These are phyloP conservation scores for Malurus leucopterus DNA, from an alignment of 2,797 vertebrate species.

Conservation along the genomic window DNA sequence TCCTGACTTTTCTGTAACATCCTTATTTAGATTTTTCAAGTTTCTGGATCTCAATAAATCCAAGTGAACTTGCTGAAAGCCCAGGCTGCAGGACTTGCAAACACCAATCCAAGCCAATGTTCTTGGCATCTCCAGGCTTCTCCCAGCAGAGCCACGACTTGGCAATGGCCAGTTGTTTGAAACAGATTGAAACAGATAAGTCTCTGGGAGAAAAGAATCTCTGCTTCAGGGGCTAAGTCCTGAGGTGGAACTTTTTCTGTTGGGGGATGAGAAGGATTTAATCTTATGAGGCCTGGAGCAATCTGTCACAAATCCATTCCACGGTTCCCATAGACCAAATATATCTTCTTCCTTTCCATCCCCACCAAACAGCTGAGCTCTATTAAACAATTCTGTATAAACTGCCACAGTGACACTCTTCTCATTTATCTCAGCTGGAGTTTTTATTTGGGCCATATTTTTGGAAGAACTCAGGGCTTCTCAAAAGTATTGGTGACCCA, in stretches of 20 bases:
- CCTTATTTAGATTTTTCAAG: background rate
- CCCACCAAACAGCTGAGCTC: background rate
- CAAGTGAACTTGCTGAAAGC: background rate
- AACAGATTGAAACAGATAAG: background rate
- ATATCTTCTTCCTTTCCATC: background rate
- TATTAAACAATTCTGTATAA: background rate
- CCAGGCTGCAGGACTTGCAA: background rate
- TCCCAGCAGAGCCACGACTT: background rate
- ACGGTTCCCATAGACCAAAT: background rate
- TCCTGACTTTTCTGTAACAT: background rate
- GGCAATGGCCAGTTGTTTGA: background rate
- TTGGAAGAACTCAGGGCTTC: background rate
- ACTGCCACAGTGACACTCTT: background rate
- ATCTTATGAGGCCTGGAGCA: background rate
- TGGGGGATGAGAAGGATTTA: background rate
- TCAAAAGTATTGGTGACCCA: background rate
- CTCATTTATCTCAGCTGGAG: background rate
- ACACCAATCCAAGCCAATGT: background rate
- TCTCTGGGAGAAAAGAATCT: background rate
- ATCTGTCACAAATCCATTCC: background rate
- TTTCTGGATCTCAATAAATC: background rate
- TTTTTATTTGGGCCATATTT: slow-evolving; percentile 5
- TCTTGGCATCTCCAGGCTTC: background rate
- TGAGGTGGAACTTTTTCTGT: background rate
- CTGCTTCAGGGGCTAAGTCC: background rate